phyloP scores from a whole-genome alignment of 2,113 vertebrate species.

The Ornithorhynchus anatinus region DNA sequence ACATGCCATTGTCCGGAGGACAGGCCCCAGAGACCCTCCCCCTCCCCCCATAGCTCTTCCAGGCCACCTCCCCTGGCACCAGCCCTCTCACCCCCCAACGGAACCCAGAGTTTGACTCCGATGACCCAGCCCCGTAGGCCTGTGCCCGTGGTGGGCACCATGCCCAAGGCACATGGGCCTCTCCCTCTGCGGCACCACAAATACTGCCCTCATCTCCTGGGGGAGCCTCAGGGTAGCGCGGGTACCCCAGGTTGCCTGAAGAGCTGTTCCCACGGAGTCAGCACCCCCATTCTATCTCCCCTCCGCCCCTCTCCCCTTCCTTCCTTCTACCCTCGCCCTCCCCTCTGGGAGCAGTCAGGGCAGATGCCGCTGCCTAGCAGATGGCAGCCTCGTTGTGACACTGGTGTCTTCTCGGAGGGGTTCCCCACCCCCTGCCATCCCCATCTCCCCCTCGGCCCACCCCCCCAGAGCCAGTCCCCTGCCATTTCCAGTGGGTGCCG shows the following conservation, averaged over 20 bases:
- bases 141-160: too few relatives aligned
- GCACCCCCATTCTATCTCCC: not conserved
- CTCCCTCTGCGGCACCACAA: not conserved
- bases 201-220: not conserved
- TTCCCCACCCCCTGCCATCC: not conserved
- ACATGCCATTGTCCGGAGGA: slow-evolving; percentile 46
- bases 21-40: not conserved
- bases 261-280: not conserved
- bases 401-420: not conserved
- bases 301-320: too few relatives aligned
- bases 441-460: slow-evolving; percentile 1
- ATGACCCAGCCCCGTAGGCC: too few relatives aligned
- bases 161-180: too few relatives aligned
- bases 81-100: not conserved
- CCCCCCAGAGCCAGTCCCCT: too few relatives aligned
- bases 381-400: not conserved
- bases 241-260: slow-evolving; percentile 4
- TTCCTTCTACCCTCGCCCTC: too few relatives aligned
- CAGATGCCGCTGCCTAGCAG: not conserved
- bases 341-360: not conserved
- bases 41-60: fast-evolving
- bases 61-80: slow-evolving; percentile 14
- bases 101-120: not conserved
- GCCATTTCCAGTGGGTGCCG: too few relatives aligned
- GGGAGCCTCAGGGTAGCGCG: slow-evolving; percentile 14